Evolutionary conservation across 2,888 invertebrate species (phyloP).

Genomic region (Onthophagus sagittarius): DNA sequence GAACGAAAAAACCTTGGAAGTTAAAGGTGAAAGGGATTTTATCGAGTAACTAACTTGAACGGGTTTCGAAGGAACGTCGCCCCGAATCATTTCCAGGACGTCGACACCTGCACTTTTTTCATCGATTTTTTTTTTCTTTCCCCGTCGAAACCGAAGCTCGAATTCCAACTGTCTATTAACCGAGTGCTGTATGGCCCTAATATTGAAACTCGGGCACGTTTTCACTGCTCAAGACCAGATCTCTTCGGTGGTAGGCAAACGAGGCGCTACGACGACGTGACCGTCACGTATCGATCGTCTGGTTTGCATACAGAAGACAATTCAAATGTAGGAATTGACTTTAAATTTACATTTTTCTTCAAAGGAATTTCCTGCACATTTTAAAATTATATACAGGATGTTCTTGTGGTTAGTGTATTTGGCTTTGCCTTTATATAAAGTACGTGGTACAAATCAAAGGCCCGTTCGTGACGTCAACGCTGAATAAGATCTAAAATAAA

Average conservation of each 20-base stretch:
- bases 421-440: too few relatives aligned
- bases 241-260: background rate
- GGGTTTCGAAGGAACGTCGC: background rate
- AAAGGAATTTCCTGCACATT: background rate
- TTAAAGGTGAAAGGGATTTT: background rate
- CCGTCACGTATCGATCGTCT: background rate
- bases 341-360: background rate
- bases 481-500: too few relatives aligned
- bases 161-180: background rate
- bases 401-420: too few relatives aligned
- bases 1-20: background rate
- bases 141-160: background rate
- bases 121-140: background rate
- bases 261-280: background rate
- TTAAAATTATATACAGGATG: too few relatives aligned
- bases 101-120: background rate
- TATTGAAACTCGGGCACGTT: background rate
- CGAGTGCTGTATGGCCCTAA: background rate
- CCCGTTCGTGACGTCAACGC: too few relatives aligned
- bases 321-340: background rate
- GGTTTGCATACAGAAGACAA: background rate
- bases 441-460: too few relatives aligned
- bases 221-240: background rate
- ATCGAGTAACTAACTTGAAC: background rate
- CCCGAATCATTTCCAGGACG: background rate